Evolutionary conservation across 2,888 invertebrate species (phyloP).

Genomic region (Clunio marinus): DNA sequence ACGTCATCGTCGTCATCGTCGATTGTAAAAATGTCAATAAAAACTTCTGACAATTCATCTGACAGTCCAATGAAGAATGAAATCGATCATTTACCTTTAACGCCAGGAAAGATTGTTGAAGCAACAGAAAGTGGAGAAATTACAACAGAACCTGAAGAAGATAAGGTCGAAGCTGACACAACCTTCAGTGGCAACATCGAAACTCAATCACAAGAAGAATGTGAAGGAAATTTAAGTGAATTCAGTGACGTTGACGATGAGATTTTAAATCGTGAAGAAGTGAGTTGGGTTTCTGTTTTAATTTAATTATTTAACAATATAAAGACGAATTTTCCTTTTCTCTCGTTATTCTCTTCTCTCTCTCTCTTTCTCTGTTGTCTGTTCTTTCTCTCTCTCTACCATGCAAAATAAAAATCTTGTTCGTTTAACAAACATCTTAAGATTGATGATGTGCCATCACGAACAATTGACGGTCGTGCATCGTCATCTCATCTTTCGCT

Average conservation of each 20-base stretch:
- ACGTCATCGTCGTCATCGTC: not conserved
- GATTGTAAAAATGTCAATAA: not conserved
- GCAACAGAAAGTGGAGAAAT: slow-evolving; percentile 23
- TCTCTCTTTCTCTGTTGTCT: not conserved
- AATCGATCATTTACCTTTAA: not conserved
- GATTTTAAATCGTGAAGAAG: slow-evolving; percentile 74
- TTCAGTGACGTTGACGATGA: slow-evolving; percentile 87
- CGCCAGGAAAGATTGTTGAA: not conserved
- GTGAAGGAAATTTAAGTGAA: slow-evolving; percentile 69
- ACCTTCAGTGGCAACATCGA: slow-evolving; percentile 26
- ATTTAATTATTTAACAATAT: too few relatives aligned
- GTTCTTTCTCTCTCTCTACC: slow-evolving; percentile 13
- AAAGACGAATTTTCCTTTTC: too few relatives aligned
- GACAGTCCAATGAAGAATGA: not conserved
- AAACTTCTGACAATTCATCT: not conserved
- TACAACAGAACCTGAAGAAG: slow-evolving; percentile 11
- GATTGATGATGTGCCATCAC: slow-evolving; percentile 28
- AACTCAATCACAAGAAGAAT: slow-evolving; percentile 25
- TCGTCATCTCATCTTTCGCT: not conserved
- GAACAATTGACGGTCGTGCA: slow-evolving; percentile 32
- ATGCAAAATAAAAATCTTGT: slow-evolving; percentile 26
- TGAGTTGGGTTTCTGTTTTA: slow-evolving; percentile 42
- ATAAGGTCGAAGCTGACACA: slow-evolving; percentile 24
- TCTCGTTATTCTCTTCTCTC: too few relatives aligned
- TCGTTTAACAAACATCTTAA: slow-evolving; percentile 8